A percentile compares a stretch with the other conserved stretches of the same genome.
Conservation (phyloP, 2,797 vertebrate species). For the Anguilla pacifica region DNA sequence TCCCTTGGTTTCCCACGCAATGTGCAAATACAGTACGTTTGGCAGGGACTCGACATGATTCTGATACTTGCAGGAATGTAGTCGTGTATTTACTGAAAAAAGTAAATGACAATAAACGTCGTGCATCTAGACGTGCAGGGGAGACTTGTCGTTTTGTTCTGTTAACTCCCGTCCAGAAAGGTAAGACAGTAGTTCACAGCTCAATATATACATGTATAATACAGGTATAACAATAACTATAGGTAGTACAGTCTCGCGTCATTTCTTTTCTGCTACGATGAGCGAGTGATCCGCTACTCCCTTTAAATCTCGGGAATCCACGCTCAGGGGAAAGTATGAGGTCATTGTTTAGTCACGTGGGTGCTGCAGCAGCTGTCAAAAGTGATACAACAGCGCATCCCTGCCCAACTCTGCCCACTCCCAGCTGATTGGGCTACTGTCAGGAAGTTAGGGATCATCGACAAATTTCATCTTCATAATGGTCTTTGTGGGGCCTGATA, state of each 20-base stretch:
- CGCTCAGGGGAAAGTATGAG: slow-evolving; percentile 72
- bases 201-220: not conserved
- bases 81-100: not conserved
- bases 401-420: slow-evolving; percentile 46
- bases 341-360: slow-evolving; percentile 86
- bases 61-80: not conserved
- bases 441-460: slow-evolving; percentile 65
- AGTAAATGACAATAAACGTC: not conserved
- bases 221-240: not conserved
- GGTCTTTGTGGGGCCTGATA: not conserved
- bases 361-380: slow-evolving; percentile 83
- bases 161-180: not conserved
- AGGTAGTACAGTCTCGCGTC: not conserved
- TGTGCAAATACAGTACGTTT: not conserved
- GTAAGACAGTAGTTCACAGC: not conserved
- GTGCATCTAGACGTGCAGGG: not conserved
- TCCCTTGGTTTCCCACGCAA: not conserved
- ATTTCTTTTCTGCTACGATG: not conserved
- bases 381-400: slow-evolving; percentile 64
- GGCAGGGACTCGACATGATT: not conserved
- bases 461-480: slow-evolving; percentile 45
- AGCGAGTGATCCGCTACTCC: not conserved
- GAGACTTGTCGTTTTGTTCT: not conserved
- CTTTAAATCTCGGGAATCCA: not conserved
- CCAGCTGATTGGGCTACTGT: slow-evolving; percentile 65